Percentiles rank a stretch among this genome's conserved stretches.
Evolutionary conservation across 2,113 vertebrate genomes (phyloP).

Genomic region (Ovibos moschatus): DNA sequence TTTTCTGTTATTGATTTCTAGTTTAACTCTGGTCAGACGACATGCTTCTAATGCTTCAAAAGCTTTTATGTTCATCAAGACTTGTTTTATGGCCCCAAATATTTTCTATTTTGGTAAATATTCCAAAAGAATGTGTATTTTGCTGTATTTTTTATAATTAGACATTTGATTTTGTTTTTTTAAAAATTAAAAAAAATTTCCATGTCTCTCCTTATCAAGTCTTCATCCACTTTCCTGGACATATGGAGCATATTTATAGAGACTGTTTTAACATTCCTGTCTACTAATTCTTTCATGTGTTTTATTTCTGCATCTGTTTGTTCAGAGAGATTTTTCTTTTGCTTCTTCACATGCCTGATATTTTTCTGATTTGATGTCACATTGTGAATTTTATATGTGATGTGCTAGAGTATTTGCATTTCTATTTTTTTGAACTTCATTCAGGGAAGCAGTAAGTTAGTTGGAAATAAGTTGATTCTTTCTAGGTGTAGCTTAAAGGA

Average conservation of each 20-base stretch:
- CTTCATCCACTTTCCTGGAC: neutral
- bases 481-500: neutral
- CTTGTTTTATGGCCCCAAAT: neutral
- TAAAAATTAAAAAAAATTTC: neutral
- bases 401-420: neutral
- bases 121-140: neutral
- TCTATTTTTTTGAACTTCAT: neutral
- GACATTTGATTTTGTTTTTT: neutral
- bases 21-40: neutral
- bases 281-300: neutral
- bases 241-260: neutral
- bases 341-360: neutral
- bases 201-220: neutral
- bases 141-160: neutral
- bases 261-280: neutral
- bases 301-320: neutral
- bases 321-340: neutral
- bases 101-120: neutral
- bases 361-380: neutral
- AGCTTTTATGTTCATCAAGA: neutral
- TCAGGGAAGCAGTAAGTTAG: neutral
- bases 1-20: slow-evolving; percentile 19
- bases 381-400: neutral
- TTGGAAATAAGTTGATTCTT: neutral
- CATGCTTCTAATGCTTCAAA: neutral